Conservation (phyloP, 2,888 invertebrate species). For the Watsonalla binaria region DNA sequence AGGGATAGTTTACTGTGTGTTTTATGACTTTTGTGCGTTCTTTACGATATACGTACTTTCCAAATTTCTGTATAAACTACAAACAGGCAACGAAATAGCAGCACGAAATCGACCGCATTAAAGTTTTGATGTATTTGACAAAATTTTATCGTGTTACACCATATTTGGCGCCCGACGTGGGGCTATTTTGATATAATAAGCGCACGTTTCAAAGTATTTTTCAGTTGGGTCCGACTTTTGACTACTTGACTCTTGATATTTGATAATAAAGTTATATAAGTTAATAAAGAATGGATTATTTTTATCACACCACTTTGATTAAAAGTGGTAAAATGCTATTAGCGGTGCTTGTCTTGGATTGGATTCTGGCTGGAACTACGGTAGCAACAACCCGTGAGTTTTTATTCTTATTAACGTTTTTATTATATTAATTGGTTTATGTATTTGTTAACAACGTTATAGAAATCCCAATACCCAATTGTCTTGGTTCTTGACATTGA, state of each 20-base stretch:
- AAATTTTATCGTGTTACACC: conserved; percentile 5
- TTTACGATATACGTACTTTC: conserved; percentile 16
- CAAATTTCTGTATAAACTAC: conserved; percentile 6
- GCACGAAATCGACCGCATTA: neutral
- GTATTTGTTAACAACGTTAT: too few species aligned
- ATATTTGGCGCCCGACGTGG: conserved; percentile 39
- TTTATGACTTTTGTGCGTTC: conserved; percentile 41
- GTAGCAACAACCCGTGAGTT: conserved; percentile 64
- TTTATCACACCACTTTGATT: conserved; percentile 33
- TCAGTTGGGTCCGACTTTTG: neutral
- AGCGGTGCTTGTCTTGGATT: conserved; percentile 59
- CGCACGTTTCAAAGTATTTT: neutral
- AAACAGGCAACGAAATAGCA: neutral
- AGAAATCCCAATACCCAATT: too few species aligned
- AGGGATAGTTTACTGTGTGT: conserved; percentile 45
- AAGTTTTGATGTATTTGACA: conserved; percentile 6
- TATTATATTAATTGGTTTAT: neutral
- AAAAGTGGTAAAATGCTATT: conserved; percentile 53
- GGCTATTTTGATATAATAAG: conserved; percentile 4
- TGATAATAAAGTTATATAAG: too few species aligned
- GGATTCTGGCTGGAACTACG: conserved; percentile 56
- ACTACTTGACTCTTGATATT: neutral
- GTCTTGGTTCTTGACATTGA: too few species aligned
- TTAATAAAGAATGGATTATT: conserved; percentile 24
- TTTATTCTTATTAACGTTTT: conserved; percentile 3